Conservation (phyloP, 2,888 invertebrate genomes). For the Lacanobia wlatinum region DNA sequence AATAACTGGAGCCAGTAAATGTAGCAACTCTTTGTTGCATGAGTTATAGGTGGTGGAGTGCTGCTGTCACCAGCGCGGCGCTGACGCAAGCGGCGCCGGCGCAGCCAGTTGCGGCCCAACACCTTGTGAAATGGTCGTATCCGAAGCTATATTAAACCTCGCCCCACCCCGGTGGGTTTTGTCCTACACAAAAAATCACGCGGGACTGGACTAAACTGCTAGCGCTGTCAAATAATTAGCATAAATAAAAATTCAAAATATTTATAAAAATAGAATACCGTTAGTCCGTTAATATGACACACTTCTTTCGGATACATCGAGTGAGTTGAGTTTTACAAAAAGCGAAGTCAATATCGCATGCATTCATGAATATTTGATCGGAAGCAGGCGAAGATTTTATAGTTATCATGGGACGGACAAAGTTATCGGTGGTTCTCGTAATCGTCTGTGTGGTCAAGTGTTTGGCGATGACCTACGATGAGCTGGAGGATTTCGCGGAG, state of each 20-base stretch:
- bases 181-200: conserved; percentile 83
- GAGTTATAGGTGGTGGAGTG: conserved; percentile 73
- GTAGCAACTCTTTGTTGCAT: conserved; percentile 85
- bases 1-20: conserved; percentile 82
- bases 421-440: conserved; percentile 75
- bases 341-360: conserved; percentile 67
- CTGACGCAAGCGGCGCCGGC: conserved; percentile 82
- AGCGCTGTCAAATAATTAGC: conserved; percentile 32
- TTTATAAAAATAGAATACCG: conserved; percentile 72
- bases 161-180: conserved; percentile 85
- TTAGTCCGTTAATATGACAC: conserved; percentile 82
- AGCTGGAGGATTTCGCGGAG: conserved; percentile 85
- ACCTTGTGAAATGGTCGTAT: conserved; percentile 90
- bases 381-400: conserved; percentile 56
- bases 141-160: conserved; percentile 88
- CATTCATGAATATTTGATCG: conserved; percentile 65
- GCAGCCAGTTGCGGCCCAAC: conserved; percentile 82
- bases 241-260: conserved; percentile 63
- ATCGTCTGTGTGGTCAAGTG: conserved; percentile 81
- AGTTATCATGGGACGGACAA: conserved; percentile 75
- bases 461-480: conserved; percentile 79
- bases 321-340: conserved; percentile 68
- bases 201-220: conserved; percentile 70
- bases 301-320: conserved; percentile 70
- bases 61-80: conserved; percentile 71